Percentiles rank a stretch among this genome's conserved stretches.
phyloP scores from a whole-genome alignment of 2,797 vertebrate genomes.

The Clarias platycephalus region DNA sequence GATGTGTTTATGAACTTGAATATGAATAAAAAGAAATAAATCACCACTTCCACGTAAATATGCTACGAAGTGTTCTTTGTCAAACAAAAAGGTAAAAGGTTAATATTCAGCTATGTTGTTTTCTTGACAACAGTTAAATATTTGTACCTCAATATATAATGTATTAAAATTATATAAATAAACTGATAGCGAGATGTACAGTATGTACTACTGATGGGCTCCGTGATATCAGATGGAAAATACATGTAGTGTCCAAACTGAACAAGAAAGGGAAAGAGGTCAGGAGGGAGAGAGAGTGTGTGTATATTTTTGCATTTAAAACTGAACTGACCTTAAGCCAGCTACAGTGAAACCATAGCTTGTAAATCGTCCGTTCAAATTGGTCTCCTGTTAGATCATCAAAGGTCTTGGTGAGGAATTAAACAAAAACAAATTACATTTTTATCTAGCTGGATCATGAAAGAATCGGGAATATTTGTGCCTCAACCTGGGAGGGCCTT shows the following conservation, averaged over 20 bases:
- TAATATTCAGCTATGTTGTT: background rate
- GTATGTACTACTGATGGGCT: background rate
- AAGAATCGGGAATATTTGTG: conserved; percentile 62
- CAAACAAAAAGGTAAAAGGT: background rate
- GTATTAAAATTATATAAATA: conserved; percentile 14
- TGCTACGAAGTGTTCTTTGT: conserved; percentile 31
- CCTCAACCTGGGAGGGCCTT: conserved; percentile 65
- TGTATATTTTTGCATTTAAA: conserved; percentile 56
- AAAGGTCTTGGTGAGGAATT: conserved; percentile 69
- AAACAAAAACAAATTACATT: conserved; percentile 73
- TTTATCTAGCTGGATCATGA: conserved; percentile 74
- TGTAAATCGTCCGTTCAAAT: conserved; percentile 80
- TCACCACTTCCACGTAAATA: conserved; percentile 63
- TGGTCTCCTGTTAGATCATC: conserved; percentile 75
- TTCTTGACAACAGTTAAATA: conserved; percentile 17
- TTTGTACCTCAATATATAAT: conserved; percentile 15
- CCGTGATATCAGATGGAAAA: conserved; percentile 8
- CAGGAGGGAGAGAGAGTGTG: conserved; percentile 8
- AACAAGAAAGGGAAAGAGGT: conserved; percentile 12
- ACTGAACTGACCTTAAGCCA: conserved; percentile 55
- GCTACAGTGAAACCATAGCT: conserved; percentile 69
- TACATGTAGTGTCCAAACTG: conserved; percentile 2
- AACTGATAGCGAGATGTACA: background rate
- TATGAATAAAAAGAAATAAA: conserved; percentile 43
- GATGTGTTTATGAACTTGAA: conserved; percentile 58